These are phyloP conservation scores for Lasioglossum figueresi DNA, from an alignment of 2,888 invertebrate species.

Conservation along the genomic window DNA sequence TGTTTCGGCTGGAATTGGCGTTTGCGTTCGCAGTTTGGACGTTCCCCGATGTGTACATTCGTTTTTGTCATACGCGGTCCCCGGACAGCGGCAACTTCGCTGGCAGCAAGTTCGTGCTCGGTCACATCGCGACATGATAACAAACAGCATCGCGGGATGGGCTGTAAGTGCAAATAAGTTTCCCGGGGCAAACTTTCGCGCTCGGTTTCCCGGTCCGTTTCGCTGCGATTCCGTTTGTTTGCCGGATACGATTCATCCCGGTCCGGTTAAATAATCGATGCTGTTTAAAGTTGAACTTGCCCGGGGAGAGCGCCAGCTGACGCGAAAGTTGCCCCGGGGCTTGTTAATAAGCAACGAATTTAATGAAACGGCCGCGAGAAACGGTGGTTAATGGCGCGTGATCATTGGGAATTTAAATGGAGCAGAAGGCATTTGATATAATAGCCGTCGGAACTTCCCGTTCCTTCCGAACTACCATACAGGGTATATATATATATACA, in stretches of 20 bases:
- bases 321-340: conserved; percentile 16
- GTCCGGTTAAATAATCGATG: conserved; percentile 51
- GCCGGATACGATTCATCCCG: conserved; percentile 25
- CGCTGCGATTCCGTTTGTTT: conserved; percentile 47
- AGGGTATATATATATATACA: background rate
- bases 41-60: background rate
- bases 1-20: background rate
- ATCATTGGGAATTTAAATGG: conserved; percentile 18
- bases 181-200: conserved; percentile 8
- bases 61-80: conserved; percentile 9
- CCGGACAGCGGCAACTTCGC: conserved; percentile 9
- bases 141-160: conserved; percentile 26
- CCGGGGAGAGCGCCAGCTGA: conserved; percentile 25
- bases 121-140: conserved; percentile 23
- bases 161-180: conserved; percentile 44
- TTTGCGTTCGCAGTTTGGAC: background rate
- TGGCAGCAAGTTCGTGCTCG: background rate
- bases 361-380: conserved; percentile 11
- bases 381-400: conserved; percentile 33
- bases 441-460: conserved; percentile 1
- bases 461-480: background rate
- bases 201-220: conserved; percentile 6
- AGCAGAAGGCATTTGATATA: conserved; percentile 16
- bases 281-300: conserved; percentile 40
- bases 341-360: conserved; percentile 27